phyloP scores from a whole-genome alignment of 2,888 invertebrate species.

The Parapristionchus giblindavisi region DNA sequence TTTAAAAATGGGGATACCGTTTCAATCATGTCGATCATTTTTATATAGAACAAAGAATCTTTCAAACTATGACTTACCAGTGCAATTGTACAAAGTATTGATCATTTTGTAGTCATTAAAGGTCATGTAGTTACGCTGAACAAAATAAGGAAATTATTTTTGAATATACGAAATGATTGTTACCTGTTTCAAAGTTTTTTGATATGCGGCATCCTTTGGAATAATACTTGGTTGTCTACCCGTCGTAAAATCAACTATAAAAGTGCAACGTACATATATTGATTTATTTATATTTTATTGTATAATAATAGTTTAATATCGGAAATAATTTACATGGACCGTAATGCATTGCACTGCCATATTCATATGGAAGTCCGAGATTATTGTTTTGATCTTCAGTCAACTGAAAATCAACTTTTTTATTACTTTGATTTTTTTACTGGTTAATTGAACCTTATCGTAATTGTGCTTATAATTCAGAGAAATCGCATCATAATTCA shows the following conservation, averaged over 20 bases:
- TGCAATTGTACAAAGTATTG: constrained; percentile 15
- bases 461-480: neutral
- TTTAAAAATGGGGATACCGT: neutral
- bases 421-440: neutral
- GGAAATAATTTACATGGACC: constrained; percentile 27
- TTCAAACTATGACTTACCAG: neutral
- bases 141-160: neutral
- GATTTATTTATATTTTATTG: no score
- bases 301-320: no score
- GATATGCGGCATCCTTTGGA: neutral
- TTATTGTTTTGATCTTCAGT: constrained; percentile 8
- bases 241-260: constrained; percentile 7
- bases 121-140: constrained; percentile 8
- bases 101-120: constrained; percentile 34
- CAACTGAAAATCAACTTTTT: neutral
- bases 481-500: neutral
- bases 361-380: constrained; percentile 18
- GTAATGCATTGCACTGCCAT: constrained; percentile 26
- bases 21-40: neutral
- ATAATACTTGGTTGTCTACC: neutral
- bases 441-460: neutral
- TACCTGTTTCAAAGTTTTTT: constrained; percentile 28
- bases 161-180: neutral
- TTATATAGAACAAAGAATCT: neutral
- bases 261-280: no score